Conservation (phyloP, 2,888 invertebrate genomes). For the Cetonia aurata region DNA sequence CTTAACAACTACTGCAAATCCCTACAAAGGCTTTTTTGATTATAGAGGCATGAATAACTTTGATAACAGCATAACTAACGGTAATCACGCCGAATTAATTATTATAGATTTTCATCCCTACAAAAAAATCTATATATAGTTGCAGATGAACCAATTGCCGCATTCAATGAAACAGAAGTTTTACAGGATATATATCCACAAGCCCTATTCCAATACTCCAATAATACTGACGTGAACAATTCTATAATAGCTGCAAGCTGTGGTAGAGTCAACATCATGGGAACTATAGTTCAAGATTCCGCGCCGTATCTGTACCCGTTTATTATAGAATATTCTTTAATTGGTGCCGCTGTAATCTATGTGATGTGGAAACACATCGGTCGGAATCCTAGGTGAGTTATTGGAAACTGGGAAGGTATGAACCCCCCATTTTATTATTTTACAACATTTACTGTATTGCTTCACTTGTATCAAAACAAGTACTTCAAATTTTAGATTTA, state of each 20-base stretch:
- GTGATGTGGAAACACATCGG: conserved; percentile 98
- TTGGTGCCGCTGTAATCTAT: conserved; percentile 94
- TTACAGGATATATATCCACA: conserved; percentile 62
- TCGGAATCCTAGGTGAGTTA: conserved; percentile 80
- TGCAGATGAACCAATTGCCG: conserved; percentile 47
- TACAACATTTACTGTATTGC: background rate
- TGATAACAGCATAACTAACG: conserved; percentile 61
- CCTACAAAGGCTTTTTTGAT: conserved; percentile 63
- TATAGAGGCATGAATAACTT: conserved; percentile 64
- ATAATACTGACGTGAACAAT: conserved; percentile 47
- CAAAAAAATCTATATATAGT: conserved; percentile 38
- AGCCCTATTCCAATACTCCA: conserved; percentile 53
- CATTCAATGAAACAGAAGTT: conserved; percentile 53
- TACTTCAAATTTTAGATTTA: conserved; percentile 65
- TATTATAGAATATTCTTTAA: conserved; percentile 94
- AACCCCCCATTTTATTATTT: conserved; percentile 18
- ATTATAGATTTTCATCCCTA: too few species aligned
- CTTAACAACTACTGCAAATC: conserved; percentile 47
- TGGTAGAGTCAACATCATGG: conserved; percentile 90
- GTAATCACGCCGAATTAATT: conserved; percentile 52
- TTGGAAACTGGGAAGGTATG: background rate
- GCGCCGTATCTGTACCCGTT: conserved; percentile 96
- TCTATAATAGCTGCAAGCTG: conserved; percentile 72
- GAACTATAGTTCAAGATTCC: conserved; percentile 91
- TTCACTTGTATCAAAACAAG: too few species aligned